phyloP scores from a whole-genome alignment of 2,888 invertebrate genomes.

The Cataglyphis altisquamis region DNA sequence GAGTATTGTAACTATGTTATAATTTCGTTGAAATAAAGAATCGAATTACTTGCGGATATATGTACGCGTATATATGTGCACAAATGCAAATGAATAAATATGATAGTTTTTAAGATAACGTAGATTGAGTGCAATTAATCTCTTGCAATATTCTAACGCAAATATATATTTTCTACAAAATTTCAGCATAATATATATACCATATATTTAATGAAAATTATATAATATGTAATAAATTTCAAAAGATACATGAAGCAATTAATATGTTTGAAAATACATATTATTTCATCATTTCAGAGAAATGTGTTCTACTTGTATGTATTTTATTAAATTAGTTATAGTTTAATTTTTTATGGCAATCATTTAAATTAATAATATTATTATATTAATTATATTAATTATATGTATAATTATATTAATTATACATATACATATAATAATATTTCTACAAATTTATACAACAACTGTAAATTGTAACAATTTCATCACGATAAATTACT shows the following conservation, averaged over 20 bases:
- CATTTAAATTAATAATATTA: not conserved
- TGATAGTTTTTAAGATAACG: not conserved
- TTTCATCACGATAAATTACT: not conserved
- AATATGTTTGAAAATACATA: not conserved
- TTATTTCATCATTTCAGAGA: not conserved
- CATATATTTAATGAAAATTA: not conserved
- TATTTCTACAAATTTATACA: not conserved
- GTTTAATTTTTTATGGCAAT: not conserved
- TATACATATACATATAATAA: not conserved
- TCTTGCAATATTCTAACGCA: not conserved
- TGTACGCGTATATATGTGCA: not conserved
- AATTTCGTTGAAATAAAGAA: conserved; percentile 20
- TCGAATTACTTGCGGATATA: not conserved
- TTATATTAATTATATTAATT: not conserved
- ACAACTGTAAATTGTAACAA: not conserved
- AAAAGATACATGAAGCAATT: not conserved
- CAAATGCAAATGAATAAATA: not conserved
- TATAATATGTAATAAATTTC: not conserved
- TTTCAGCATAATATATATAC: not conserved
- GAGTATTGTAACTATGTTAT: conserved; percentile 9
- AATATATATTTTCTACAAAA: not conserved
- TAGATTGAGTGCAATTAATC: not conserved
- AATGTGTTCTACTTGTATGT: not conserved
- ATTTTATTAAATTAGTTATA: not conserved
- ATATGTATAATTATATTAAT: too few species aligned